phyloP scores from a whole-genome alignment of 1,140 invertebrate genomes.

The Leguminivora glycinivorella region DNA sequence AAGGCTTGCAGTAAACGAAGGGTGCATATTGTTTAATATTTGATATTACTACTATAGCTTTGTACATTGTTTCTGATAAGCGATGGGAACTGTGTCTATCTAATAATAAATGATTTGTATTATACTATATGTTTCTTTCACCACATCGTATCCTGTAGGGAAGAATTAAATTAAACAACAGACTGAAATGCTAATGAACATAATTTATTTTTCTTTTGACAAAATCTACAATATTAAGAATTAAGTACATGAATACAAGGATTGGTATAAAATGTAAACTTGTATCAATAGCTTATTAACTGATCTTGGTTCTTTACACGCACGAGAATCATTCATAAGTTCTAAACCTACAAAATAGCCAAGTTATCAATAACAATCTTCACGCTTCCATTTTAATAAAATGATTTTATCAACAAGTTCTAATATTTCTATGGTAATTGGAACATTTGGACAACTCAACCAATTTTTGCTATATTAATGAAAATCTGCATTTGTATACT shows the following conservation, averaged over 20 bases:
- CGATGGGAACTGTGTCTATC: conserved; percentile 80
- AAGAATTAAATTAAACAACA: conserved; percentile 44
- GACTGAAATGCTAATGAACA: conserved; percentile 66
- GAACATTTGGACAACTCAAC: conserved; percentile 12
- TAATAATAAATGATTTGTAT: conserved; percentile 81
- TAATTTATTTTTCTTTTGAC: conserved; percentile 77
- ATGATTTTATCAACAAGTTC: conserved; percentile 38
- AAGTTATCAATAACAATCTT: conserved; percentile 34
- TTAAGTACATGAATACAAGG: conserved; percentile 78
- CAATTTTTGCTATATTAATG: conserved; percentile 29
- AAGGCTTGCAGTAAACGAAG: conserved; percentile 79
- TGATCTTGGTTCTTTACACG: conserved; percentile 73
- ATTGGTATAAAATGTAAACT: conserved; percentile 77
- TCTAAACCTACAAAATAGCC: conserved; percentile 26
- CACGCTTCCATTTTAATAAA: conserved; percentile 48
- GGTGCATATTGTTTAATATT: conserved; percentile 80
- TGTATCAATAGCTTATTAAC: conserved; percentile 66
- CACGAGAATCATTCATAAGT: conserved; percentile 48
- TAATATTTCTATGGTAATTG: conserved; percentile 33
- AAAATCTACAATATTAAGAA: conserved; percentile 79
- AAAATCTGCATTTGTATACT: conserved; percentile 49
- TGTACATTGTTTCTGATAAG: conserved; percentile 81
- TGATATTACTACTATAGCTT: conserved; percentile 81
- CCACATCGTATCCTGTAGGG: not conserved
- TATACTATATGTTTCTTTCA: conserved; percentile 62